Evolutionary conservation across 2,888 invertebrate genomes (phyloP).

Genomic region (Scaptomyza parva): DNA sequence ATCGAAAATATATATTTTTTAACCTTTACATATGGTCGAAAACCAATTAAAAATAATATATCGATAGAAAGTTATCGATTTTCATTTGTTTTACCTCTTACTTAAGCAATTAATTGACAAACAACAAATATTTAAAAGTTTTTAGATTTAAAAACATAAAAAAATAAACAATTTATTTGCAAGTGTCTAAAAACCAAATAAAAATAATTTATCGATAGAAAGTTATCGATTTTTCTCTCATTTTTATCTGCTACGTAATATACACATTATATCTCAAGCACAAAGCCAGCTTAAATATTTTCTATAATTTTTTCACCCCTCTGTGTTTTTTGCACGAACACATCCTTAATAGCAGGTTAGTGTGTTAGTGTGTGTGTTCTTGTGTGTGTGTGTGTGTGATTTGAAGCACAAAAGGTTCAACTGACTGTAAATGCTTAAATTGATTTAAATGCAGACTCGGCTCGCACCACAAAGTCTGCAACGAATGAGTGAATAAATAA

Average conservation of each 20-base stretch:
- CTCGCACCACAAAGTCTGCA: slow-evolving; percentile 58
- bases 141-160: too few relatives aligned
- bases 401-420: slow-evolving; percentile 71
- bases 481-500: slow-evolving; percentile 22
- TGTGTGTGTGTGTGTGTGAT: slow-evolving; percentile 15
- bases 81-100: too few relatives aligned
- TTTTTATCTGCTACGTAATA: too few relatives aligned
- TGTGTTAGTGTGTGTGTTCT: slow-evolving; percentile 18
- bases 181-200: too few relatives aligned
- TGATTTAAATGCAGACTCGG: slow-evolving; percentile 75
- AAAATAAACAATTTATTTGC: too few relatives aligned
- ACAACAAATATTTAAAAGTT: too few relatives aligned
- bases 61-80: too few relatives aligned
- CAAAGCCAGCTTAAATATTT: neutral
- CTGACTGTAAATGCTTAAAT: slow-evolving; percentile 78
- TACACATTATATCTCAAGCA: too few relatives aligned
- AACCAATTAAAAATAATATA: too few relatives aligned
- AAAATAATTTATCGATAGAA: neutral
- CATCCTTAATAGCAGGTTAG: slow-evolving; percentile 2
- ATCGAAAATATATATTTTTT: too few relatives aligned
- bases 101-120: too few relatives aligned
- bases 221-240: neutral
- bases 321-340: slow-evolving; percentile 6
- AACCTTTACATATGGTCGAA: too few relatives aligned
- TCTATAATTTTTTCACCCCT: neutral